These are phyloP conservation scores for Ladona fulva DNA, from an alignment of 1,140 invertebrate species.

Conservation along the genomic window DNA sequence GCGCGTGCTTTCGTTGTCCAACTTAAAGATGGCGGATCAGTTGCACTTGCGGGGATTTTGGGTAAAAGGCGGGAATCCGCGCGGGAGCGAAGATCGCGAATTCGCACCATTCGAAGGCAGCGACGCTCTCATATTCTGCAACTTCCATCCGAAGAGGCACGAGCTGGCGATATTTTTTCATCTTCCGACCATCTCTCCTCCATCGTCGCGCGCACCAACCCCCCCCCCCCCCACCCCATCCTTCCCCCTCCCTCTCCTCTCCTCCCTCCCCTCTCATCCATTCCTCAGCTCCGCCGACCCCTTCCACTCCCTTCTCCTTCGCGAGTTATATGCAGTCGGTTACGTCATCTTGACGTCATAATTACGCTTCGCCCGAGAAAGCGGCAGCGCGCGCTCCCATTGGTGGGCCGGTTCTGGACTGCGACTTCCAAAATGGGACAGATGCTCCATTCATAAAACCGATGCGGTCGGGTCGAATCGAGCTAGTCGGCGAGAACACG, in stretches of 20 bases:
- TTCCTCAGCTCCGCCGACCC: background rate
- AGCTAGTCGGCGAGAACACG: background rate
- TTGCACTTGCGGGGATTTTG: no score
- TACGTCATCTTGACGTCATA: slow-evolving; percentile 12
- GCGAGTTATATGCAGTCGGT: slow-evolving; percentile 7
- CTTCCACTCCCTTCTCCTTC: background rate
- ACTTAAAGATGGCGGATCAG: no score
- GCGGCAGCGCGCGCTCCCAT: background rate
- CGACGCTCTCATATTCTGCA: no score
- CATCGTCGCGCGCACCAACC: background rate
- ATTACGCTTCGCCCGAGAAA: background rate
- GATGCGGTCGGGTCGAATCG: background rate
- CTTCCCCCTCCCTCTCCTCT: background rate
- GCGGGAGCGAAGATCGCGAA: no score
- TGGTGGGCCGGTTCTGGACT: slow-evolving; percentile 8
- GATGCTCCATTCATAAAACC: slow-evolving; percentile 16
- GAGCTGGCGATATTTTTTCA: no score
- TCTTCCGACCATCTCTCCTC: no score
- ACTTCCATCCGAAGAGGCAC: no score
- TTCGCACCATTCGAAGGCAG: no score
- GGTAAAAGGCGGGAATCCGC: no score
- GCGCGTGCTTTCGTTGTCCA: no score
- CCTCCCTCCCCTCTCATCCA: background rate
- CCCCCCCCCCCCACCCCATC: background rate
- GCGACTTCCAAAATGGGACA: slow-evolving; percentile 6